phyloP scores from a whole-genome alignment of 1,140 invertebrate genomes.

The Mactra quadrangularis region DNA sequence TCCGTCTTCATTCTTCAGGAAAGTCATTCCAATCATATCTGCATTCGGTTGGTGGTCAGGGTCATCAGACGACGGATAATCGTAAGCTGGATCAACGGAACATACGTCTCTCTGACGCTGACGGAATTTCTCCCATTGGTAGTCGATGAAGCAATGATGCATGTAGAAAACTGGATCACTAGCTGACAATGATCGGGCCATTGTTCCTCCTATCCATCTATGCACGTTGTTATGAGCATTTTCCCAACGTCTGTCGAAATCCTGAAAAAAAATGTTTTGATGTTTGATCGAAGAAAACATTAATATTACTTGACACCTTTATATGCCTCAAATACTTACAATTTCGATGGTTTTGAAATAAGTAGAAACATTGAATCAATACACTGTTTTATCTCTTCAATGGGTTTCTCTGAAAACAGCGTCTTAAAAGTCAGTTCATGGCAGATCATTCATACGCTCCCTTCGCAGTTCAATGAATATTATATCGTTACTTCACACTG shows the following conservation, averaged over 20 bases:
- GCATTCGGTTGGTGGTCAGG: background rate
- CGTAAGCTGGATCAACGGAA: constrained; percentile 10
- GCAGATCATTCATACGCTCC: no score
- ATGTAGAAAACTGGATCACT: constrained; percentile 83
- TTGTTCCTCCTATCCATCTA: constrained; percentile 71
- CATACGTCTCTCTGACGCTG: background rate
- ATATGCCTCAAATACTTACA: background rate
- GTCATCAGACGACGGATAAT: constrained; percentile 23
- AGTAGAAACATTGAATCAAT: no score
- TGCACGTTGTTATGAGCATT: constrained; percentile 71
- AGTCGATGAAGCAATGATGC: constrained; percentile 82
- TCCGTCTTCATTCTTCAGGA: constrained; percentile 12
- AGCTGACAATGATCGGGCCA: constrained; percentile 71
- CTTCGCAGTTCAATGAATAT: no score
- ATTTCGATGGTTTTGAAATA: background rate
- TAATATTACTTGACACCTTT: background rate
- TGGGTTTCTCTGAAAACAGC: no score
- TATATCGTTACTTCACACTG: no score
- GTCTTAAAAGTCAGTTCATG: no score
- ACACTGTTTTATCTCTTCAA: no score
- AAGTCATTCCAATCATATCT: constrained; percentile 10
- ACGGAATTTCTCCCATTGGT: constrained; percentile 71
- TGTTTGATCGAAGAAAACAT: background rate
- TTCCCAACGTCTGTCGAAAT: constrained; percentile 52
- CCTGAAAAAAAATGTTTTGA: background rate